Evolutionary conservation across 2,888 invertebrate genomes (phyloP).

Genomic region (Drosophila pegasa): DNA sequence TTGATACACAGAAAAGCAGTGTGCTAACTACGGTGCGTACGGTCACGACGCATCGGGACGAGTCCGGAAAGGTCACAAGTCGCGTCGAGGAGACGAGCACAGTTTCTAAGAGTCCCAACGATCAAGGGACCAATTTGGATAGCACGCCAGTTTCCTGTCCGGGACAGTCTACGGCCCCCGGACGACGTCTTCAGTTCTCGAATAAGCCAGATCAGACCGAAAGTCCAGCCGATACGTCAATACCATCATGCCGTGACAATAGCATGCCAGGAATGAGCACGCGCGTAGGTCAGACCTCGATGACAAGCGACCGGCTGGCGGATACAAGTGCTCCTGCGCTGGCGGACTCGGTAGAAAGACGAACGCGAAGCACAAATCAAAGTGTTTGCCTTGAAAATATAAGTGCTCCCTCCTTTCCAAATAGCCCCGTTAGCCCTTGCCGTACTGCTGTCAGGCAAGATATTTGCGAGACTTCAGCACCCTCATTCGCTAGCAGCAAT

Average conservation of each 20-base stretch:
- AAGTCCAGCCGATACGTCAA: conserved; percentile 40
- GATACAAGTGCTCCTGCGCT: conserved; percentile 19
- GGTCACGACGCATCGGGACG: conserved; percentile 45
- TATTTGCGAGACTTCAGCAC: conserved; percentile 16
- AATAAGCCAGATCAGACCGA: conserved; percentile 17
- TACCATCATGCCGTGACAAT: conserved; percentile 40
- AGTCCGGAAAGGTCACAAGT: conserved; percentile 46
- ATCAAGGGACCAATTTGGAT: conserved; percentile 1
- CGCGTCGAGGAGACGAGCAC: conserved; percentile 47
- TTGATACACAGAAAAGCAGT: conserved; percentile 14
- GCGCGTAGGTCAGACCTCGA: neutral
- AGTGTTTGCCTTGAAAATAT: conserved; percentile 19
- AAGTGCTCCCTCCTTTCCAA: conserved; percentile 23
- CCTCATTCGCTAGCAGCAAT: conserved; percentile 4
- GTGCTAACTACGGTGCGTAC: conserved; percentile 25
- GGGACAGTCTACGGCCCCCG: neutral
- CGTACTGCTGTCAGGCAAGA: neutral
- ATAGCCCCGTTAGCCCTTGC: neutral
- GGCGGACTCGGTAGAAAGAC: conserved; percentile 2
- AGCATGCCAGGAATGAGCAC: conserved; percentile 43
- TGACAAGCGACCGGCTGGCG: conserved; percentile 11
- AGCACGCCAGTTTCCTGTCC: conserved; percentile 8
- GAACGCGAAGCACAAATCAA: neutral
- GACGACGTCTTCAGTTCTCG: conserved; percentile 37
- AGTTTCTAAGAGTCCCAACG: conserved; percentile 23